Base-by-base conservation (phyloP, 2,888 invertebrate genomes). In the Gibbula magus region DNA sequence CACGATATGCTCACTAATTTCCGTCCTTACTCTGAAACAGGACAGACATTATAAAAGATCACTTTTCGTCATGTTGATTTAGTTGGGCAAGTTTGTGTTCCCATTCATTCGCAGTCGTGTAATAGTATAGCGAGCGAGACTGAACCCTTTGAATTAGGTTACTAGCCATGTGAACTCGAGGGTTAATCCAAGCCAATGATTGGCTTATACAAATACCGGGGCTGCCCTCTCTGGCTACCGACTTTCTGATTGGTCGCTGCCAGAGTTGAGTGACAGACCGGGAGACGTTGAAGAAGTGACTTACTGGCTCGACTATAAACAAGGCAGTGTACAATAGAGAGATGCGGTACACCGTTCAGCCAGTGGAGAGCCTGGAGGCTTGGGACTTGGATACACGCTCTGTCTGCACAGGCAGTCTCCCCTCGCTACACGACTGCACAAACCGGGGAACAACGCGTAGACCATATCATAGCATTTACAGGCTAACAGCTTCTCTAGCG, bases 31-130 rank as follows among this genome's bases (percentile, higher is more conserved):
- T 29, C 70, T 70, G 70, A 70, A 70, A 70, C 35, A 70, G 39
- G 70, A 35, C 70, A 70, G 29, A 70, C 70, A 70, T 70, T 70
- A 70, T 70, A 70, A 70, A 70, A 70, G 70, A 70, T 70, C 70
- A 70, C 70, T 70, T 70, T 70, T 70, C 70, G 70, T 70, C 70
- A 32, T 70, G 70, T 70, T 70, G 70, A 70, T 35, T 70, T 70
- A 35, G 35, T 70, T 70, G 70, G 35, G 70, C 70, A 70, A 70
- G 35, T 39, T 32, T 70, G 29, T 35, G 70, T 70, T 70, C 39
- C 70, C 70, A 70, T 70, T 70, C 70, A 70, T 70, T 70, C 70
- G 35, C 32, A 70, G 70, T 70, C 70, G 35, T 70, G 70, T 39
- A 70, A 70, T 70, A 32, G 35, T 70, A 35, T 70, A 70, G 70